These are phyloP conservation scores for Bombus pascuorum DNA, from an alignment of 1,140 invertebrate species.

Conservation along the genomic window DNA sequence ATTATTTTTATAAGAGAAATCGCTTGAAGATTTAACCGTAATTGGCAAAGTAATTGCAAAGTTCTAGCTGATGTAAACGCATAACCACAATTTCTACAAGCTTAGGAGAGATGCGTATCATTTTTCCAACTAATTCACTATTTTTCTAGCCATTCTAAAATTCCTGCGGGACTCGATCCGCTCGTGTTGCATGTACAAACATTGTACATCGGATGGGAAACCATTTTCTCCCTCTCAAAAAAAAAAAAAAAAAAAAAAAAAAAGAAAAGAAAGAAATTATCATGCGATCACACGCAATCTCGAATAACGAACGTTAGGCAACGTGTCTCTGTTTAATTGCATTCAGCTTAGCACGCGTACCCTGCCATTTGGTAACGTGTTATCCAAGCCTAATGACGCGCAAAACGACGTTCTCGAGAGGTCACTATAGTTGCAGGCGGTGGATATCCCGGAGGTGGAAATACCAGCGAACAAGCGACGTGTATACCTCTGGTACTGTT, in stretches of 20 bases:
- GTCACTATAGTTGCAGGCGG: background rate
- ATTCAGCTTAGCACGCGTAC: too few species aligned
- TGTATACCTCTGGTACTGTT: background rate
- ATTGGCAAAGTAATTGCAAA: background rate
- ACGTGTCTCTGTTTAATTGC: slow-evolving; percentile 11
- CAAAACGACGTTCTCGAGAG: background rate
- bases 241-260: too few species aligned
- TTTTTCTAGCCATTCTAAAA: background rate
- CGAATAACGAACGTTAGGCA: background rate
- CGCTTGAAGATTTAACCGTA: background rate
- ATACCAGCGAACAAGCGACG: background rate
- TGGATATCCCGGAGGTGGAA: background rate
- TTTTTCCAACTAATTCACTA: background rate
- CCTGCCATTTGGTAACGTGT: slow-evolving; percentile 1
- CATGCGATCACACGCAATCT: background rate
- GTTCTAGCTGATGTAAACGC: background rate
- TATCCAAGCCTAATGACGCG: background rate
- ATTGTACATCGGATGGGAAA: background rate
- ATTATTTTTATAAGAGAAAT: background rate
- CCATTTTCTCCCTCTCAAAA: background rate
- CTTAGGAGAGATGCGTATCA: background rate
- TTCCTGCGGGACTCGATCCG: background rate
- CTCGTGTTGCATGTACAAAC: background rate
- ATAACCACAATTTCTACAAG: background rate
- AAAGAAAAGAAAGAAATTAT: background rate